Percentiles rank a stretch among this genome's conserved stretches.
Evolutionary conservation across 2,797 vertebrate genomes (phyloP).

Genomic region (Oreonectes daqikongensis): DNA sequence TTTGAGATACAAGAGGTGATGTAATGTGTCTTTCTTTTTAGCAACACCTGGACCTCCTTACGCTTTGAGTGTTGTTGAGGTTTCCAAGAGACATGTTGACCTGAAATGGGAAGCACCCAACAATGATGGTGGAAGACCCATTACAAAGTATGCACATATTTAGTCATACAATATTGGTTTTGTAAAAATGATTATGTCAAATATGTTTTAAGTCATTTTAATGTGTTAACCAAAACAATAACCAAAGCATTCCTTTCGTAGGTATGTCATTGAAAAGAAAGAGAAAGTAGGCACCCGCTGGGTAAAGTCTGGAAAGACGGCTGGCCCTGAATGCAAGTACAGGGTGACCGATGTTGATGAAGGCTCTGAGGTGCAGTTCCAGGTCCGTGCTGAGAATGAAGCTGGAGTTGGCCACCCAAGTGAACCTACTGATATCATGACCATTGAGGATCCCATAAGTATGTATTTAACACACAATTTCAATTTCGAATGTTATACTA

Average conservation of each 20-base stretch:
- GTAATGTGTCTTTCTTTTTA: conserved; percentile 58
- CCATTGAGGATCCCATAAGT: conserved; percentile 93
- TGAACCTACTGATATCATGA: conserved; percentile 91
- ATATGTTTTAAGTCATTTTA: no score
- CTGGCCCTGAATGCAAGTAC: conserved; percentile 88
- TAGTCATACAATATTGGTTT: no score
- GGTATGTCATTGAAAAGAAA: conserved; percentile 99
- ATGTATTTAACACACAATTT: conserved; percentile 61
- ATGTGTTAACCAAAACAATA: background rate
- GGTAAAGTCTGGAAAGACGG: conserved; percentile 96
- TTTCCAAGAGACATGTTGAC: conserved; percentile 93
- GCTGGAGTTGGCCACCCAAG: conserved; percentile 95
- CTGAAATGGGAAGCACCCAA: conserved; percentile 98
- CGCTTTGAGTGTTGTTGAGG: conserved; percentile 89
- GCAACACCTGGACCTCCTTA: conserved; percentile 97
- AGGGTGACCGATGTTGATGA: conserved; percentile 97
- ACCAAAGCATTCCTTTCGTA: conserved; percentile 57
- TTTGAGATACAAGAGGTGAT: background rate
- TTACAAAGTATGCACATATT: conserved; percentile 82
- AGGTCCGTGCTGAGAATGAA: conserved; percentile 97
- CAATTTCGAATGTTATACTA: background rate
- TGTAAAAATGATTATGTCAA: no score
- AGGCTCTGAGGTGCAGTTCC: conserved; percentile 97
- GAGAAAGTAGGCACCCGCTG: conserved; percentile 96
- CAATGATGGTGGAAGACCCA: conserved; percentile 94